Percentiles rank a stretch among this genome's conserved stretches.
Evolutionary conservation across 2,888 invertebrate species (phyloP).

Genomic region (Acanthopleura granulata): DNA sequence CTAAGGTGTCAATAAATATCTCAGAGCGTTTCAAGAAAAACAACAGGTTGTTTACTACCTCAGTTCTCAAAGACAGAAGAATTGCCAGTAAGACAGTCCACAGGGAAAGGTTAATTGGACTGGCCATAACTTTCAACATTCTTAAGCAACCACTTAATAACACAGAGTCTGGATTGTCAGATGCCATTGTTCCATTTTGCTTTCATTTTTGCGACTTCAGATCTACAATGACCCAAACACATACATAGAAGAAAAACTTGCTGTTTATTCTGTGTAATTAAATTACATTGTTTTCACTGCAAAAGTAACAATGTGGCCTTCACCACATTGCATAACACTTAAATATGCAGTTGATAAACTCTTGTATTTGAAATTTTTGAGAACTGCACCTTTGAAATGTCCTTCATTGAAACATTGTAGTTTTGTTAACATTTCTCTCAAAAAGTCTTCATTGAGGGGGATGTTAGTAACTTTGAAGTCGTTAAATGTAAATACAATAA

Average conservation of each 20-base stretch:
- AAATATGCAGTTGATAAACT: background rate
- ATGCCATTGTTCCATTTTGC: background rate
- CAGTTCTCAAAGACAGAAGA: conserved; percentile 34
- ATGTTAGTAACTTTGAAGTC: background rate
- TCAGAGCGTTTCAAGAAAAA: conserved; percentile 36
- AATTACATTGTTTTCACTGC: background rate
- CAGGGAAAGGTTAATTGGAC: conserved; percentile 30
- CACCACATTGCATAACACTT: background rate
- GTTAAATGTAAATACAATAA: too few relatives aligned
- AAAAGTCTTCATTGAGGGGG: background rate
- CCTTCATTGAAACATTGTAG: background rate
- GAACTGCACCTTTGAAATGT: background rate
- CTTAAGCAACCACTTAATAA: conserved; percentile 12
- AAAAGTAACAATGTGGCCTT: background rate
- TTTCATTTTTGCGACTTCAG: conserved; percentile 15
- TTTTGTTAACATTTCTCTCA: background rate
- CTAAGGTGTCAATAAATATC: conserved; percentile 34
- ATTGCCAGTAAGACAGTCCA: conserved; percentile 35
- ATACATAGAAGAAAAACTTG: too few relatives aligned
- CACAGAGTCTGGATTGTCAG: conserved; percentile 10
- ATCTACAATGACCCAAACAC: background rate
- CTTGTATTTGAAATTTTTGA: background rate
- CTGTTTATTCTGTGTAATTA: background rate
- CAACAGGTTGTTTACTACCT: conserved; percentile 30
- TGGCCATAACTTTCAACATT: conserved; percentile 23